phyloP scores from a whole-genome alignment of 2,888 invertebrate genomes.

The Pristionchus entomophagus region DNA sequence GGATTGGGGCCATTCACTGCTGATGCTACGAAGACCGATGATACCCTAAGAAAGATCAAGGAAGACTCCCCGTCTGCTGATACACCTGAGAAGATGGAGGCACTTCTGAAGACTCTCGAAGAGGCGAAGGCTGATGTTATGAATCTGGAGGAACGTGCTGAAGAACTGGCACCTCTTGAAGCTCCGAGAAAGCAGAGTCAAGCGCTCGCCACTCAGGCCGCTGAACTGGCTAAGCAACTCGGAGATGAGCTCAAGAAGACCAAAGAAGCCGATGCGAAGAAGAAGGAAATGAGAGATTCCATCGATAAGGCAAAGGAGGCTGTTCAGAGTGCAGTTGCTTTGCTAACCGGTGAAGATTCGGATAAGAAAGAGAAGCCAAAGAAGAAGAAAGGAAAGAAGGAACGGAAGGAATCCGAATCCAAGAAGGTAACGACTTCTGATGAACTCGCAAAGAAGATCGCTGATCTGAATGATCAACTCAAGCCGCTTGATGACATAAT shows the following conservation, averaged over 20 bases:
- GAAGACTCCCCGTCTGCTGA: constrained; percentile 38
- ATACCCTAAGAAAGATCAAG: neutral
- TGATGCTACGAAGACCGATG: neutral
- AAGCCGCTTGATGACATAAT: neutral
- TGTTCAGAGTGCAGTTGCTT: constrained; percentile 40
- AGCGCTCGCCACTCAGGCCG: neutral
- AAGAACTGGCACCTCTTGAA: constrained; percentile 11
- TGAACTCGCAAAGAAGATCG: constrained; percentile 44
- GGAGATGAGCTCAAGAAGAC: neutral
- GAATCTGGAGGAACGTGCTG: neutral
- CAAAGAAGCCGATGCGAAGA: neutral
- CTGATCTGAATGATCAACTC: neutral
- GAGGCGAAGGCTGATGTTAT: neutral
- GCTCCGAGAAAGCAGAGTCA: constrained; percentile 19
- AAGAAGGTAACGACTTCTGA: constrained; percentile 50
- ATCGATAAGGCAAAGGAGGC: constrained; percentile 52
- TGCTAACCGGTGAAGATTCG: constrained; percentile 30
- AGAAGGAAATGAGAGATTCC: constrained; percentile 46
- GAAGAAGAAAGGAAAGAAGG: constrained; percentile 50
- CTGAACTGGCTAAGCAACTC: neutral
- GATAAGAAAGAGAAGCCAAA: constrained; percentile 54
- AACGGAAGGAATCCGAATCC: constrained; percentile 46
- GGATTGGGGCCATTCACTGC: neutral
- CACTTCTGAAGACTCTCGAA: constrained; percentile 1
- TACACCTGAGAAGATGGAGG: constrained; percentile 53